Base-by-base conservation (phyloP, 2,888 invertebrate genomes). In the Drosophila picticornis region DNA sequence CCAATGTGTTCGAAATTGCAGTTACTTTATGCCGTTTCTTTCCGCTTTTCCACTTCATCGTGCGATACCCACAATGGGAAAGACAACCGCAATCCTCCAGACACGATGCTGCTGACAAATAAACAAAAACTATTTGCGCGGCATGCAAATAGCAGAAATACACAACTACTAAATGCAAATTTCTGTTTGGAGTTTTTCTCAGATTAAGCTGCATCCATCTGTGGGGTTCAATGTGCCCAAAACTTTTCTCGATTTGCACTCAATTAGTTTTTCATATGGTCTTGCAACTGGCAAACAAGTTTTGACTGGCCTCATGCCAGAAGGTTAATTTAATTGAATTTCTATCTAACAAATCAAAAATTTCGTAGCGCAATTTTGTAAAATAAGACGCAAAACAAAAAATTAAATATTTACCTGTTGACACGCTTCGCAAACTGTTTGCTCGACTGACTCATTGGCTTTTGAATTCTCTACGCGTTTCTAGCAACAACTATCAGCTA, bases 281-380 rank as follows among this genome's bases (percentile, higher is more conserved):
- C n/a, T 19, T 50, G 29, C 40, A 67, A 43, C 56, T 40, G 56
- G 11, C 29, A 25, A 13, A 19, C 27, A 62, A 43, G 36, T 46
- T 25, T 63, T 38, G 43, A 13, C 11, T 62, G 72, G 64, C 74
- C 74, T 79, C 32, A 32, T 32, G 40, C 2, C n/a, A 13, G 50
- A 57, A 79, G 81, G 84, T 83, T 79, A 85, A 79, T 79, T 76
- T 25, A 67, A 81, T 73, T 63, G 50, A 68, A 65, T 48, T 56
- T 6, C 36, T 40, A 27, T 34, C 7, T 9, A 52, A 52, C 13
- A 36, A 59, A 43, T n/a, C 36, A 56, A 43, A 63, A 65, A 51
- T 67, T 48, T 9, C 32, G 51, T 40, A 13, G 55, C 36, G 57
- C 79, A 53, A 53, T 67, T 64, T 51, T 46, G 38, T 52, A 43